Percentiles rank a stretch among this genome's conserved stretches.
These are phyloP conservation scores for Drosophila leonis DNA, from an alignment of 2,888 invertebrate genomes.

Conservation along the genomic window DNA sequence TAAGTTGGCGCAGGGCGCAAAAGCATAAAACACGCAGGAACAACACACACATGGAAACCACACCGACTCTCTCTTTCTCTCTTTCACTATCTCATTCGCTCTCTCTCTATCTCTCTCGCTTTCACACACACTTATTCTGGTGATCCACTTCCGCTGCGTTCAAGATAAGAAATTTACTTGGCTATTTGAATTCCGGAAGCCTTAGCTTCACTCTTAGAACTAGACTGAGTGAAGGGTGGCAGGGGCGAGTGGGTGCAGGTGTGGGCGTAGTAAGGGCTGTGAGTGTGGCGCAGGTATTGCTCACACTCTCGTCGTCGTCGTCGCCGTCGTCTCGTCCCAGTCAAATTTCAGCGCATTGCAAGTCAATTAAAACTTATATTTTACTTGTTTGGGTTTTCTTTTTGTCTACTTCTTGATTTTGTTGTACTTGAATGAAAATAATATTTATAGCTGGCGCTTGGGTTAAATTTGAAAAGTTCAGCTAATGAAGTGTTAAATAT, in stretches of 20 bases:
- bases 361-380: constrained; percentile 73
- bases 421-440: constrained; percentile 15
- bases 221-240: constrained; percentile 8
- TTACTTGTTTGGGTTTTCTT: constrained; percentile 11
- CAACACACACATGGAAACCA: constrained; percentile 45
- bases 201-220: constrained; percentile 7
- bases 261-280: background rate
- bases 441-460: background rate
- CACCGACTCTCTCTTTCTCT: constrained; percentile 24
- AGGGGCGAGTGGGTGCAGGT: background rate
- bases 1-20: constrained; percentile 76
- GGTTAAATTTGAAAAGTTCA: constrained; percentile 12
- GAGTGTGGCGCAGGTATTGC: constrained; percentile 30
- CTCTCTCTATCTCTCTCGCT: background rate
- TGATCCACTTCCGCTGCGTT: constrained; percentile 62
- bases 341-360: constrained; percentile 48
- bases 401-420: background rate
- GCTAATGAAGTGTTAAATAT: background rate
- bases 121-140: constrained; percentile 41
- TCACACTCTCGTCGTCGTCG: background rate
- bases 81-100: background rate
- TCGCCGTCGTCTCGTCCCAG: background rate
- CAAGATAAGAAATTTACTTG: constrained; percentile 58
- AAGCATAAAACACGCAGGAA: constrained; percentile 73
- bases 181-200: constrained; percentile 50